Evolutionary conservation across 1,140 invertebrate species (phyloP), one percentile per base, ranked within the genome.

Genomic region (Andricus grossulariae): DNA sequence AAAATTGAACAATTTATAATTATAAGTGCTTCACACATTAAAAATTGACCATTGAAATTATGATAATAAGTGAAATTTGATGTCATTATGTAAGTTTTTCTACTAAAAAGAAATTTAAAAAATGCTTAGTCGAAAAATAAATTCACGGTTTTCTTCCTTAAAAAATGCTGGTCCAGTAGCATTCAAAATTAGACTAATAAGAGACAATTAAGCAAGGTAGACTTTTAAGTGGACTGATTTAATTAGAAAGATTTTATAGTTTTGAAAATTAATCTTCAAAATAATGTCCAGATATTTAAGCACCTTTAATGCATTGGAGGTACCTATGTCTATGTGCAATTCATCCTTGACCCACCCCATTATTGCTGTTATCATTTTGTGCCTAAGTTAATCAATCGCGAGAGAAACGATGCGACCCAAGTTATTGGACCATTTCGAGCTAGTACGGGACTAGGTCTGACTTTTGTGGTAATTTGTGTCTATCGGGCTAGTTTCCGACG

Each of bases 401-500:
- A 15, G 25, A 13, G 60, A 66, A 45, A 45, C 25, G 60, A 66
- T 39, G 60, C 13, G 60, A 66, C 32, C 57, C 60, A 39, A 66
- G 60, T 66, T 66, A 66, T 66, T 66, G 60, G 60, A 66, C 60
- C 60, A 66, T 66, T 66, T 66, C 60, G 15, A 45, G 60, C 25
- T 66, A 21, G 21, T 55, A 19, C 25, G 39, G 39, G 39, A 60
- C 52, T 18, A 54, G 52, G 52, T 16, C 25, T 16, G 60, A 45
- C 4, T 66, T 45, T 25, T 66, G 51, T 52, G 73, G 77, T 80
- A 81, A 83, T 81, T 81, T 78, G 71, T 76, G 25, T 76, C 72
- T 16, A n/a, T 19, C 50, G 13, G 73, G 45, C 57, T 74, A 80
- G 76, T 78, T 71, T 39, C 25, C 49, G 74, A 73, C 32, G 80